Base-by-base conservation (phyloP, 2,888 invertebrate species). In the Sarcophaga subvicina region DNA sequence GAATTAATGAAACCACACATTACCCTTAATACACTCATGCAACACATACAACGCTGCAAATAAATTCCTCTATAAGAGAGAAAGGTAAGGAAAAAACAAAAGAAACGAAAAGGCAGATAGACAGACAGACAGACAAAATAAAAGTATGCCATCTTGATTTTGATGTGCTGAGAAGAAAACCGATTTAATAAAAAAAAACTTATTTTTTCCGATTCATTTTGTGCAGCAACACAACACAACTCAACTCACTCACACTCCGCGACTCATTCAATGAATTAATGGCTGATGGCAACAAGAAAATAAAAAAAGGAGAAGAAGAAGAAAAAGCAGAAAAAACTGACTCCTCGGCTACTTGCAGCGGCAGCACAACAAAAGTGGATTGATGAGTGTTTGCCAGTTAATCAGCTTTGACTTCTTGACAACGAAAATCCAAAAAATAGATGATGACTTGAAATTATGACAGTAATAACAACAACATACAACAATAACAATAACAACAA, bases 81-180 rank as follows among this genome's bases (percentile, higher is more conserved):
- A n/a, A n/a, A 22, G 27, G 69, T 10, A 37, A 37, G 67, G 79
- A 37, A 25, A 14, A n/a, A 3, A 22, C 22, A 11, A 66, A 67
- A n/a, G 54, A 67, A 14, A 22, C 5, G 37, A 27, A 59, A 67
- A 69, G 3, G 4, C 12, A 69, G 14, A 70, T 8, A 54, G 17
- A 54, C 8, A 37, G 10, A 47, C 11, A 20, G 10, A 12, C 59
- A 69, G 62, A 54, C 54, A 54, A 17, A 54, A 54, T 54, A 82
- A 67, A 79, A 27, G 73, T 87, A 87, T 84, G 87, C 87, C 87
- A 84, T 87, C 87, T 84, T 79, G 87, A 87, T 84, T 75, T 84
- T 70, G 49, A 62, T 78, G 49, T 27, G n/a, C 63, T 72, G 66
- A 59, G 49, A 8, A 63, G 75, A 22, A 3, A 66, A 49, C 37